Base-by-base conservation (phyloP, 1,140 invertebrate species). In the Pseudomyrmex gracilis region DNA sequence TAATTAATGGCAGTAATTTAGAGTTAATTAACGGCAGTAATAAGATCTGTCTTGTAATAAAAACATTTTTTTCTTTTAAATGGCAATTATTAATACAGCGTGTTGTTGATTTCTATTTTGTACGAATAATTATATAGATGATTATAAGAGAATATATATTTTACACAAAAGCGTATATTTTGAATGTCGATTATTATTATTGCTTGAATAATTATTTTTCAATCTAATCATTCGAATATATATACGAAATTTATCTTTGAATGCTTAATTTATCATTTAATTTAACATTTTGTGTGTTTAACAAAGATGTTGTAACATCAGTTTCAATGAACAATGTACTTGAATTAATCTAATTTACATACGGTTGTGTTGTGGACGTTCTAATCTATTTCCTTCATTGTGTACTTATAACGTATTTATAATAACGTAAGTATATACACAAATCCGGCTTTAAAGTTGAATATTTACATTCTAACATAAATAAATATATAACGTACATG, bases 401-500 rank as follows among this genome's bases (percentile, higher is more conserved):
- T 20, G 66, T 34, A 87, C 53, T n/a, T n/a, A n/a, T n/a, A n/a
- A n/a, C n/a, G n/a, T n/a, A 61, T 47, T 82, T 53, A 22, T 70
- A 57, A 58, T 49, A 60, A 49, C 63, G 43, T 68, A 58, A 64
- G 17, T 60, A 9, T 70, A 82, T 87, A 83, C 73, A 84, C 34
- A 84, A 55, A 51, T 17, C 12, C 13, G 68, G 49, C n/a, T 53
- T 22, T 5, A 67, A 43, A 66, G 20, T 66, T 47, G 24, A 58
- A 1, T 83, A 84, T 61, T 64, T 78, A 84, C 82, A 73, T 49
- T 73, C 34, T 77, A 82, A 61, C 87, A 88, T 88, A 88, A 88
- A 87, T 87, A 88, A 15, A 77, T 85, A 66, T 53, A 73, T 87
- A 87, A 87, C 7, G 87, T 88, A 87, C 82, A 73, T 88, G 84